A percentile compares a stretch with the other conserved stretches of the same genome.
phyloP scores from a whole-genome alignment of 2,888 invertebrate genomes.

The Melanargia galathea region DNA sequence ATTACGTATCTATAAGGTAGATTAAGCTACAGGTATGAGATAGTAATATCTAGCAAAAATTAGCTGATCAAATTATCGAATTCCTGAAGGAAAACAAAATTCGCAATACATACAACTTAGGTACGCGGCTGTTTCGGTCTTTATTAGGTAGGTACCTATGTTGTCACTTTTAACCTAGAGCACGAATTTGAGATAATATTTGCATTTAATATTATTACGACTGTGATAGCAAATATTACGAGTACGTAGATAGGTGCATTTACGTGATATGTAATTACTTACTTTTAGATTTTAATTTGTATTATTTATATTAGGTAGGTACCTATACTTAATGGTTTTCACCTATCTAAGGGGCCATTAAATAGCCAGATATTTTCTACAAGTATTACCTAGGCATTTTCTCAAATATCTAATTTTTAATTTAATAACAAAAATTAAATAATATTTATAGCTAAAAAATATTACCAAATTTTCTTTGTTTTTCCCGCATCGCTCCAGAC shows the following conservation, averaged over 20 bases:
- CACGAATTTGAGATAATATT: constrained; percentile 1
- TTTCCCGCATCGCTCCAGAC: background rate
- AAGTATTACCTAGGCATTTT: too few species aligned
- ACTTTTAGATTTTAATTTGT: background rate
- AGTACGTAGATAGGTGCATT: background rate
- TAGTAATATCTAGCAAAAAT: constrained; percentile 5
- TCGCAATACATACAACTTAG: background rate
- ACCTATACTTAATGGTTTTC: background rate
- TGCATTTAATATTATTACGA: too few species aligned
- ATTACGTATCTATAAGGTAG: constrained; percentile 34
- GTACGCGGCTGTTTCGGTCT: too few species aligned
- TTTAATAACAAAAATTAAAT: too few species aligned
- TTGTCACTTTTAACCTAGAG: too few species aligned
- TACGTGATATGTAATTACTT: background rate
- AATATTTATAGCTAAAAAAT: too few species aligned
- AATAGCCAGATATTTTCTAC: too few species aligned
- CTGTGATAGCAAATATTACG: too few species aligned
- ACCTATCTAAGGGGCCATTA: too few species aligned
- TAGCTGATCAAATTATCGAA: constrained; percentile 3
- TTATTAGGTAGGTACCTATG: too few species aligned
- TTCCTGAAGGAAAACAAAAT: background rate
- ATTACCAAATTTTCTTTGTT: background rate
- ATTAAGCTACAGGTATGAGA: constrained; percentile 19
- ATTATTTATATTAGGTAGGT: background rate
- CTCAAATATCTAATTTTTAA: background rate